Base-by-base conservation (phyloP, 1,140 invertebrate species). In the Sycobia sp. region DNA sequence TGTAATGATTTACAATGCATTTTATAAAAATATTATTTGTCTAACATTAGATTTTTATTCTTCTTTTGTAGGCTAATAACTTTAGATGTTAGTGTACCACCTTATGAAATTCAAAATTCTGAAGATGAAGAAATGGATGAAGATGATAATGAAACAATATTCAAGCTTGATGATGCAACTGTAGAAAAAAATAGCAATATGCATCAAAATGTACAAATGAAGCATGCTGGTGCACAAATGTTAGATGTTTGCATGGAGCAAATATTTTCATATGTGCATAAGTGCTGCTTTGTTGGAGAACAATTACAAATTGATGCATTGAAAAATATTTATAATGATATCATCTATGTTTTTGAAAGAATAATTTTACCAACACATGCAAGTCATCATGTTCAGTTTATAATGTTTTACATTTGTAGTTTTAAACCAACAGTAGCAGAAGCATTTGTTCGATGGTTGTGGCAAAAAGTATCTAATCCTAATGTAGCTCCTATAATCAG, bases 331-430 rank as follows among this genome's bases (percentile, higher is more conserved):
- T 84, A 84, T 59, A 71, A 78, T 5, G 81, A 84, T 78, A 76
- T 84, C 57, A 67, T 90, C n/a, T 71, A 78, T 39, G 79, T 86
- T 22, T 95, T 94, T 77, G 89, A 94, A 63, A 84, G 85, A 68
- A 76, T 90, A 41, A 86, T 94, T 58, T 76, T 95, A 51, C 86
- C 87, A 3, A 92, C 90, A 11, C 86, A 91, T 71, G 88, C 85
- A 25, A 88, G 85, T 50, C 85, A 87, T 74, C 91, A 93, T 75
- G 85, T 91, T 5, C 93, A 94, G 76, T 95, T 91, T 76, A 71
- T 92, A 3, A 81, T 92, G 71, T 94, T 94, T 78, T 88, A 90
- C 69, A 77, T 92, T 50, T 87, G 88, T 74, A 89, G 88, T 71
- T 85, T 92, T 57, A 89, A 88, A 78, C 71, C 78, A n/a, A 78